These are phyloP conservation scores for Acleris sparsana DNA, from an alignment of 2,888 invertebrate genomes.

Conservation along the genomic window DNA sequence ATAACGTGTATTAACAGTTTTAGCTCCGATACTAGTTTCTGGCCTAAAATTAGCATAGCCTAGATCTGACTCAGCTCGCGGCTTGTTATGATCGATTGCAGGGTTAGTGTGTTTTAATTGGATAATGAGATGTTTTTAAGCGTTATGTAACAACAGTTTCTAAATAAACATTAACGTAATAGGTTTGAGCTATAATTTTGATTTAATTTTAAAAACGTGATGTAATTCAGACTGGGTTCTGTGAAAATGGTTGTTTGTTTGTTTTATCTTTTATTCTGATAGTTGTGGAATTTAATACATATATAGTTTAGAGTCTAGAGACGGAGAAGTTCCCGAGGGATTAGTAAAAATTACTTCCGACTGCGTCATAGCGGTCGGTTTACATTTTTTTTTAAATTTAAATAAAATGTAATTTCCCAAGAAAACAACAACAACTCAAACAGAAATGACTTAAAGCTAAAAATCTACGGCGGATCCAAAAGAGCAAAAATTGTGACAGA, in stretches of 20 bases:
- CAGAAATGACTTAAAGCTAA: no score
- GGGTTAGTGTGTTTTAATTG: slow-evolving; percentile 24
- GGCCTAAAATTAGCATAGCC: slow-evolving; percentile 35
- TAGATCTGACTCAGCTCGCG: slow-evolving; percentile 30
- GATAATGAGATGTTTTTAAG: background rate
- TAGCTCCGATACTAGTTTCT: slow-evolving; percentile 15
- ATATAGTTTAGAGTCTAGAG: no score
- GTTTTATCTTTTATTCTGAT: no score
- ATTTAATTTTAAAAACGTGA: background rate
- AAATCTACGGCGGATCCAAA: no score
- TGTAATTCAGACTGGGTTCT: background rate
- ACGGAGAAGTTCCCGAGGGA: no score
- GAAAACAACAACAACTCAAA: no score
- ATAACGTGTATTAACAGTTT: slow-evolving; percentile 41
- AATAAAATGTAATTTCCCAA: no score
- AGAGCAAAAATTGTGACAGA: background rate
- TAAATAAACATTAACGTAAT: background rate
- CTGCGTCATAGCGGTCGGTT: no score
- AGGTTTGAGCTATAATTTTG: background rate
- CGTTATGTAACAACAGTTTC: background rate
- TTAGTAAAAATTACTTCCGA: no score
- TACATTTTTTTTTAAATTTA: no score
- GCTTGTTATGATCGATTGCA: slow-evolving; percentile 20
- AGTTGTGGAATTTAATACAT: no score
- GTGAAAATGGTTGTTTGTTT: no score